Percentiles rank a stretch among this genome's conserved stretches.
Conservation (phyloP, 1,140 invertebrate genomes). For the Neodiprion virginianus region DNA sequence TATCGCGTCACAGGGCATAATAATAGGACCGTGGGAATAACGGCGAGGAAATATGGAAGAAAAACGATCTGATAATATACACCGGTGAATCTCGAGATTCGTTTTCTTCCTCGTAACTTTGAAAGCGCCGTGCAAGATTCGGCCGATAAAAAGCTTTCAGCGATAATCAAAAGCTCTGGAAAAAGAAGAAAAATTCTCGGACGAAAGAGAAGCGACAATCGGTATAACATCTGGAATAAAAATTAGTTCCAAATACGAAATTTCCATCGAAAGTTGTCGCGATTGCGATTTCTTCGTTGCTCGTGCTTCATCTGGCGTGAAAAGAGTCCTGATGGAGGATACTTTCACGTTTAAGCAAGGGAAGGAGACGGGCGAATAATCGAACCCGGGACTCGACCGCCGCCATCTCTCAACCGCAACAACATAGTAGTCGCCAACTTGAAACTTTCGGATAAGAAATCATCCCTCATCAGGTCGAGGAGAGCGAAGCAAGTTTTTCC, state of each 20-base stretch:
- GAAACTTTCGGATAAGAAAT: slow-evolving; percentile 16
- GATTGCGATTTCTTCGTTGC: neutral
- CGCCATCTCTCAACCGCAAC: too few relatives aligned
- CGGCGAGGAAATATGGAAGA: too few relatives aligned
- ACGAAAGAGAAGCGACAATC: neutral
- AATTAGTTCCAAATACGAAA: neutral
- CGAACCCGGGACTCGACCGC: too few relatives aligned
- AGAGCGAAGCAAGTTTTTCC: neutral
- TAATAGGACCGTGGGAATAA: too few relatives aligned
- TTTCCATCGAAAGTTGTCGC: neutral
- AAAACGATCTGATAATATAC: too few relatives aligned
- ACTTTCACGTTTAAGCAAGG: neutral
- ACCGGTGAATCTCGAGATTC: too few relatives aligned
- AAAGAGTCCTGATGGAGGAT: neutral
- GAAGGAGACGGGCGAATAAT: neutral
- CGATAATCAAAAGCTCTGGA: too few relatives aligned
- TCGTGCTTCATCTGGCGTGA: neutral
- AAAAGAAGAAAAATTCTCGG: neutral
- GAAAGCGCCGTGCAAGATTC: too few relatives aligned
- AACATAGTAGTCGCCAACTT: neutral
- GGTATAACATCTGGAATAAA: neutral
- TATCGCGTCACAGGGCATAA: too few relatives aligned
- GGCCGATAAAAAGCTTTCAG: too few relatives aligned
- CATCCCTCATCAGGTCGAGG: slow-evolving; percentile 6
- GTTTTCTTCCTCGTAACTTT: too few relatives aligned